phyloP scores from a whole-genome alignment of 2,888 invertebrate species.

The Dryococelus australis region DNA sequence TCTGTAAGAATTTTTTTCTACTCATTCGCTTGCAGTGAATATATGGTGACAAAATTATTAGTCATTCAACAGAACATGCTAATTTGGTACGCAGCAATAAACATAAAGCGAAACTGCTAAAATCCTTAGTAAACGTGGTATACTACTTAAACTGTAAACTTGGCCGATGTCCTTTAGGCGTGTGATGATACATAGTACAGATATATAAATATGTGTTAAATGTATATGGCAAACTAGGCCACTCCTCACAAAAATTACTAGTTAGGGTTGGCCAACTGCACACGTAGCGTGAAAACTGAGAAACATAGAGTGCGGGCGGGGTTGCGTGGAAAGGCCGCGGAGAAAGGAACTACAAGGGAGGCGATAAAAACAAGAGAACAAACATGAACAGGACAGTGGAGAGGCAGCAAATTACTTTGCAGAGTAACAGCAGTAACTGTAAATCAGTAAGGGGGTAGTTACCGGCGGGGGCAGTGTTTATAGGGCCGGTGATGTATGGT shows the following conservation, averaged over 20 bases:
- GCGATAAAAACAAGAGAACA: background rate
- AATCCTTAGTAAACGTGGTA: too few species aligned
- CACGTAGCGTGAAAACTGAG: background rate
- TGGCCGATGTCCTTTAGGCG: too few species aligned
- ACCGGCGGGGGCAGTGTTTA: conserved; percentile 27
- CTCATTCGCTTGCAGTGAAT: too few species aligned
- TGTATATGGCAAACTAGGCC: background rate
- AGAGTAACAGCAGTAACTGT: conserved; percentile 20
- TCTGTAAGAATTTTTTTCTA: too few species aligned
- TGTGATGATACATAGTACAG: too few species aligned
- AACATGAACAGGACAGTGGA: conserved; percentile 5
- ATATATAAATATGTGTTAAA: background rate
- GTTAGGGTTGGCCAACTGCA: background rate
- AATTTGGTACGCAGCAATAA: too few species aligned
- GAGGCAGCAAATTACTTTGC: conserved; percentile 26
- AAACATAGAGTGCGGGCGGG: background rate
- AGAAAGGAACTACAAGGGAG: background rate
- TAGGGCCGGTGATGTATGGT: conserved; percentile 23
- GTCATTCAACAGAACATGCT: too few species aligned
- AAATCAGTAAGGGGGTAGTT: conserved; percentile 27
- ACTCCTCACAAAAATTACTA: background rate
- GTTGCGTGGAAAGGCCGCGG: too few species aligned
- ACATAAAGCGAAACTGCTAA: too few species aligned
- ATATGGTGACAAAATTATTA: too few species aligned
- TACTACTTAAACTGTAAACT: too few species aligned